Evolutionary conservation across 2,797 vertebrate species (phyloP), one percentile per base, ranked within the genome.

Genomic region (Siniperca undulata): DNA sequence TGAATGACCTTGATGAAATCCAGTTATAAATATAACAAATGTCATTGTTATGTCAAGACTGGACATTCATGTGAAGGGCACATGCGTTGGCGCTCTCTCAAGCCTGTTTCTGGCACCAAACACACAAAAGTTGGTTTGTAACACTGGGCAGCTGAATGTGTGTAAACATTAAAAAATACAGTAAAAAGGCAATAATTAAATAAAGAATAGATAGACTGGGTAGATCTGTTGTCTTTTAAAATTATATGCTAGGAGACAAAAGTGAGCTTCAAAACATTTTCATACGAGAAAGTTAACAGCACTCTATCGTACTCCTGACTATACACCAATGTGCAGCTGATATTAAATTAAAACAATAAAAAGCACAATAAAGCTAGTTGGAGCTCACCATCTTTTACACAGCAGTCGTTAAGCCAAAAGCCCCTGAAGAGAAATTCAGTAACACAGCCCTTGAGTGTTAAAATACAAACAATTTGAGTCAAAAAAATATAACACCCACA

Each of bases 381-480:
- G 42, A 80, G 76, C 80, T 85, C 74, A 55, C 74, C 70, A 60
- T 89, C 78, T 82, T 86, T 83, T 66, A 88, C 78, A 89, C 89
- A 93, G 89, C 88, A 90, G 90, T 88, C 79, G 12, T 86, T 83
- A 85, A 91, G 91, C 91, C 88, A 89, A 87, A 87, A 92, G 76
- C 86, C 92, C 92, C 92, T 94, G 88, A 92, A 93, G 82, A 89
- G 78, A 85, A 83, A 79, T 73, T 80, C 89, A 88, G 81, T 92
- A 87, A 93, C 88, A 76, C 92, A 95, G 95, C 95, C 94, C 94
- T 95, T 94, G 84, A 93, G 92, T 91, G 90, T 89, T 85, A 62
- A 86, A 88, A 89, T 93, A 94, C 89, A 93, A 89, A 93, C 61
- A 42, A 78, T 87, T 86, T 19, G 58, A 85, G 73, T 88, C 84